A percentile compares a stretch with the other conserved stretches of the same genome.
These are phyloP conservation scores for Timema cristinae DNA, from an alignment of 2,888 invertebrate species.

Conservation along the genomic window DNA sequence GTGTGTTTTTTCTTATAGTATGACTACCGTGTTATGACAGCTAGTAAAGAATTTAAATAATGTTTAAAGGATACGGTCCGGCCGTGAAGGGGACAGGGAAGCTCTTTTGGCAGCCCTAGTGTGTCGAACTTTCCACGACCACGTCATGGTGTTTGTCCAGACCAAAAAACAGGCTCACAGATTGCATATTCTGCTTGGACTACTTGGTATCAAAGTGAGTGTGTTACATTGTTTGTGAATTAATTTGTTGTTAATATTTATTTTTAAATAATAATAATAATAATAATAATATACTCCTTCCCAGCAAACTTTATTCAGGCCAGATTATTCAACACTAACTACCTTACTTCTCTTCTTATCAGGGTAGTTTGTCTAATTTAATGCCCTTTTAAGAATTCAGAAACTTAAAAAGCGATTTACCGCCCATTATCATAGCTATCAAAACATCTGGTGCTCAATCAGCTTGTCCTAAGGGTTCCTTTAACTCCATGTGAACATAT, in stretches of 20 bases:
- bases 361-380: no score
- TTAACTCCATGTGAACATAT: no score
- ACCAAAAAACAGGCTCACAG: slow-evolving; percentile 95
- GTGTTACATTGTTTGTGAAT: neutral
- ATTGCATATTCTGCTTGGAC: slow-evolving; percentile 84
- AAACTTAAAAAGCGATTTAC: no score
- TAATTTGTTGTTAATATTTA: neutral
- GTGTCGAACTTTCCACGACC: slow-evolving; percentile 84
- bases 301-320: neutral
- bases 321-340: no score
- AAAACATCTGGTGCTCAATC: no score
- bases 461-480: no score
- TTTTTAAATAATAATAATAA: neutral
- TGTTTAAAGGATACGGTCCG: slow-evolving; percentile 53
- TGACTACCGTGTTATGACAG: no score
- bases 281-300: neutral
- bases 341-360: no score
- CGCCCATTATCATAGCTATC: no score
- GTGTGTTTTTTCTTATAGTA: no score
- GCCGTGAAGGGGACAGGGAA: slow-evolving; percentile 87
- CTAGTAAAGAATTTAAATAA: no score
- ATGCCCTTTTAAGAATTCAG: no score
- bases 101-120: slow-evolving; percentile 79
- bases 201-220: slow-evolving; percentile 79
- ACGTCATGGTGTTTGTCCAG: slow-evolving; percentile 92